These are phyloP conservation scores for Archips crataeganus DNA, from an alignment of 2,888 invertebrate species.

Conservation along the genomic window DNA sequence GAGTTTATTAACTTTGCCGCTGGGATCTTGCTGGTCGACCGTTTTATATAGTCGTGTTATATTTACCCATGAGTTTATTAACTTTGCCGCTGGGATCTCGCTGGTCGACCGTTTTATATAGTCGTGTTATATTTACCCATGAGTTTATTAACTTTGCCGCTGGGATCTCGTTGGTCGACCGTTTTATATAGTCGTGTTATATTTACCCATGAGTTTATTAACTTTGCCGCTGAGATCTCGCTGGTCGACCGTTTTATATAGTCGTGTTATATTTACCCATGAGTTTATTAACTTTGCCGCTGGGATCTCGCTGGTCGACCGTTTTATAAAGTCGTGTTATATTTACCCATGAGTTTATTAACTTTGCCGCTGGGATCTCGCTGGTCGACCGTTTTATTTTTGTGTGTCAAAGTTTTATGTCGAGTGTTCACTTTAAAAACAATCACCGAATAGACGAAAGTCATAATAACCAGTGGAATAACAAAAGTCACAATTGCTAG, in stretches of 20 bases:
- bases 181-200: neutral
- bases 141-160: conserved; percentile 65
- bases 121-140: conserved; percentile 58
- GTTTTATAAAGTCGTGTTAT: neutral
- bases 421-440: conserved; percentile 63
- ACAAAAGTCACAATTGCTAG: conserved; percentile 62
- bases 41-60: neutral
- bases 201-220: conserved; percentile 68
- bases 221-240: conserved; percentile 63
- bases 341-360: conserved; percentile 68
- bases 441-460: conserved; percentile 65
- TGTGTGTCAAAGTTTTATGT: conserved; percentile 50
- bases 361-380: conserved; percentile 63
- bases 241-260: neutral
- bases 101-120: neutral
- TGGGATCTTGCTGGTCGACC: conserved; percentile 52
- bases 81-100: conserved; percentile 63
- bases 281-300: conserved; percentile 65
- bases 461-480: conserved; percentile 64
- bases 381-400: neutral
- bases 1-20: conserved; percentile 65
- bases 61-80: conserved; percentile 68
- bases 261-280: conserved; percentile 58
- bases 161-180: conserved; percentile 52
- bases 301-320: conserved; percentile 52